Base-by-base conservation (phyloP, 2,888 invertebrate species). In the Thera obeliscata region DNA sequence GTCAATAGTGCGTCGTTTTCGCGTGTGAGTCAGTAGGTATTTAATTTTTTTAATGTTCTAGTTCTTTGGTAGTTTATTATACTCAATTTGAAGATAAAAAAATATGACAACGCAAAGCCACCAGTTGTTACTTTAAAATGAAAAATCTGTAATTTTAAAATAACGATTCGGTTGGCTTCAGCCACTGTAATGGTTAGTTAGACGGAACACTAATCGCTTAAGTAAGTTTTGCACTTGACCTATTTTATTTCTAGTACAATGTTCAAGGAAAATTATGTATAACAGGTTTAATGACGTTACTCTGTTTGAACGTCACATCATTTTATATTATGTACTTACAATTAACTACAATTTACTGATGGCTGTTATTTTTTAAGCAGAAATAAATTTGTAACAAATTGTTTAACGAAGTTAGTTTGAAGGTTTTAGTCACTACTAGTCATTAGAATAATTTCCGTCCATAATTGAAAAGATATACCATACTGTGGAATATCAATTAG, bases 1-100 rank as follows among this genome's bases (percentile, higher is more conserved):
- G 73, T 77, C 66, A 72, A 63, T 70, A 76, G 77, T 78, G 71
- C 59, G 35, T n/a, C 71, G 69, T 77, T 78, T 79, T 79, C 77
- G 76, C 73, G 67, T 67, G 60, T 69, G 69, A 60, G 69, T 71
- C 64, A 65, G 43, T 65, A 56, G 52, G 52, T 52, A 56, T 41
- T 9, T 52, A 52, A 35, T 49, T 60, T 49, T 65, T 56, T 22
- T 11, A 2, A 33, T 54, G 56, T 41, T 41, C 56, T 56, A 4
- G 35, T 61, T 61, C 22, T 22, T 22, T 22, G 22, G 22, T 22
- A 22, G 22, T 22, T 22, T 22, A 22, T 22, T 22, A 22, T 22
- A 22, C 22, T 22, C 22, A 22, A 9, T 46, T 46, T 46, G 43
- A 9, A 46, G 9, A 46, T 46, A 46, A 8, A 46, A 46, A 7